Base-by-base conservation (phyloP, 2,797 vertebrate species). In the Lacerta agilis region DNA sequence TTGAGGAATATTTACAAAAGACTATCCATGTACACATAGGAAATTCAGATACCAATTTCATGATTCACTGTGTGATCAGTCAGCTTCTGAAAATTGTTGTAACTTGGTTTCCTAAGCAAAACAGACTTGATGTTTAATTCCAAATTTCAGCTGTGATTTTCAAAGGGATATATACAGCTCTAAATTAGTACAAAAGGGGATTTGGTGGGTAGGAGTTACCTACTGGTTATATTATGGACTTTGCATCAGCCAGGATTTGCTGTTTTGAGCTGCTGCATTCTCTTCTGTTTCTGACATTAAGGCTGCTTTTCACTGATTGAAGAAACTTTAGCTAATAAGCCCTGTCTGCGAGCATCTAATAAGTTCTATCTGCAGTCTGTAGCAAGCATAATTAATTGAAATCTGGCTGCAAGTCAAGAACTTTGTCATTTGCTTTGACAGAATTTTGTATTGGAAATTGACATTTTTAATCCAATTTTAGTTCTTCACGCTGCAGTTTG, bases 251-350 rank as follows among this genome's bases (percentile, higher is more conserved):
- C 18, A 73, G 87, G 55, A 36, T 88, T 90, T 77, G 41, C 83
- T 92, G 2, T 36, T 84, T 90, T 87, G 45, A 94, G 87, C 38
- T 15, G 43, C 36, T 67, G 43, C n/a, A 84, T 75, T 61, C 25
- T n/a, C 76, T 88, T 58, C 76, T 85, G n/a, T 20, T 79, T 93
- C 61, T 89, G 78, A 92, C 91, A 93, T 92, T 87, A 84, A 27
- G 7, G 4, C 49, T 89, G 64, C 1, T 90, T 92, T 83, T 90
- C 67, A 27, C 38, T 71, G 38, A 76, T 41, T 90, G 85, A 91
- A 66, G n/a, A 81, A 85, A 85, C 55, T 89, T 85, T 71, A 41
- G 58, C 69, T 82, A 82, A 86, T 89, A 89, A 86, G 83, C 78
- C 77, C 33, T 89, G 58, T 67, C 69, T 55, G 83, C 10, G 27